phyloP scores from a whole-genome alignment of 2,888 invertebrate species.

The Geotrupes spiniger region DNA sequence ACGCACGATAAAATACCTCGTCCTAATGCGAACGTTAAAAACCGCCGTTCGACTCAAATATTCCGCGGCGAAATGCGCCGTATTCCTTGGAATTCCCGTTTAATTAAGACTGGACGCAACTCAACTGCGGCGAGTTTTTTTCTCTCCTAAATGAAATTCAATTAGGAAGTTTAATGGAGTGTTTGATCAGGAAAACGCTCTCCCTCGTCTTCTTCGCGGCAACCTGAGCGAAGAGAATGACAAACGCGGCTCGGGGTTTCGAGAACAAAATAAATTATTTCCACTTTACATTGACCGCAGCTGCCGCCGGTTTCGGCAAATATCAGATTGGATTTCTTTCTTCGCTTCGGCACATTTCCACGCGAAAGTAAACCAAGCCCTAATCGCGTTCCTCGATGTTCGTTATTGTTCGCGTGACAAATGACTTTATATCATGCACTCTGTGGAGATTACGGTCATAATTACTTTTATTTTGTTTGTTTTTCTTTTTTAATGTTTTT shows the following conservation, averaged over 20 bases:
- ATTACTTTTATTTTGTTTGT: neutral
- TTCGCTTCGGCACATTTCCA: conserved; percentile 5
- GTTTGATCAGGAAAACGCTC: conserved; percentile 37
- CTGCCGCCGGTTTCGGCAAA: conserved; percentile 35
- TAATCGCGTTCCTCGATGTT: conserved; percentile 29
- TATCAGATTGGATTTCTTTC: conserved; percentile 35
- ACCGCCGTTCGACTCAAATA: too few relatives aligned
- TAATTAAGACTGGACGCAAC: conserved; percentile 35
- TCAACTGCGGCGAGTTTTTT: conserved; percentile 24
- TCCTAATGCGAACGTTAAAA: too few relatives aligned
- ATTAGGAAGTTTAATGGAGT: conserved; percentile 42
- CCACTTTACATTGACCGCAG: conserved; percentile 40
- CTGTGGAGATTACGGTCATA: neutral
- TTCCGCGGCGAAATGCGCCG: too few relatives aligned
- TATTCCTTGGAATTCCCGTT: conserved; percentile 19
- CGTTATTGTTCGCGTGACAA: conserved; percentile 31
- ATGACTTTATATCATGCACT: conserved; percentile 29
- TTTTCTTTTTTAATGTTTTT: neutral
- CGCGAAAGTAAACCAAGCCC: conserved; percentile 17
- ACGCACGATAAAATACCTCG: too few relatives aligned
- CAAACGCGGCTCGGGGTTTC: conserved; percentile 17
- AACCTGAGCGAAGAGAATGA: conserved; percentile 25
- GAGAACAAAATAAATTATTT: conserved; percentile 35
- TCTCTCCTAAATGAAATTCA: conserved; percentile 39
- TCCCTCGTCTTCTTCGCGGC: conserved; percentile 26